Conservation (phyloP, 1,140 invertebrate genomes). For the Agraylea sexmaculata region DNA sequence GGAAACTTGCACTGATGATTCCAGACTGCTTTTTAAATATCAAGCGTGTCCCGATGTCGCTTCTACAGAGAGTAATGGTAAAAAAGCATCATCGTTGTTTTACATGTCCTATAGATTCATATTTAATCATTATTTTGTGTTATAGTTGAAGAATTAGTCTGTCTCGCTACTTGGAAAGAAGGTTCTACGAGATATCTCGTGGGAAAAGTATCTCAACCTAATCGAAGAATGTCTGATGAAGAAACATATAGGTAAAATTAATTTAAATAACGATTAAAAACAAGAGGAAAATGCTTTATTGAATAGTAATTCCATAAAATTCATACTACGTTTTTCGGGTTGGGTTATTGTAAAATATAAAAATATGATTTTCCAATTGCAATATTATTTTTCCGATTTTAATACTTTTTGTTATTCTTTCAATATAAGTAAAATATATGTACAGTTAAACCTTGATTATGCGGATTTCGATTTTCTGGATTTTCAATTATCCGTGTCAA, state of each 20-base stretch:
- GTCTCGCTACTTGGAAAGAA: conserved; percentile 80
- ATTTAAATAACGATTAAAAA: neutral
- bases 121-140: conserved; percentile 8
- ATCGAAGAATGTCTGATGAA: conserved; percentile 42
- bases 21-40: conserved; percentile 71
- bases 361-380: no score
- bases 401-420: no score
- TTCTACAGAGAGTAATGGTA: conserved; percentile 72
- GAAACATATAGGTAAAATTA: conserved; percentile 39
- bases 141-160: conserved; percentile 75
- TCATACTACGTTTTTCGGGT: neutral
- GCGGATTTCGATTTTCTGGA: no score
- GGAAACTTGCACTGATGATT: conserved; percentile 83
- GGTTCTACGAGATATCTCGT: conserved; percentile 77
- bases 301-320: no score
- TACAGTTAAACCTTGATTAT: no score
- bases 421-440: no score
- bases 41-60: conserved; percentile 84
- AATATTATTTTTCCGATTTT: no score
- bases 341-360: neutral
- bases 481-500: no score
- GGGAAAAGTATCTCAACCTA: conserved; percentile 51
- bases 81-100: conserved; percentile 10
- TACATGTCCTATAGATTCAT: neutral
- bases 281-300: no score